A percentile compares a stretch with the other conserved stretches of the same genome.
phyloP scores from a whole-genome alignment of 2,113 vertebrate species.

The Podilymbus podiceps region DNA sequence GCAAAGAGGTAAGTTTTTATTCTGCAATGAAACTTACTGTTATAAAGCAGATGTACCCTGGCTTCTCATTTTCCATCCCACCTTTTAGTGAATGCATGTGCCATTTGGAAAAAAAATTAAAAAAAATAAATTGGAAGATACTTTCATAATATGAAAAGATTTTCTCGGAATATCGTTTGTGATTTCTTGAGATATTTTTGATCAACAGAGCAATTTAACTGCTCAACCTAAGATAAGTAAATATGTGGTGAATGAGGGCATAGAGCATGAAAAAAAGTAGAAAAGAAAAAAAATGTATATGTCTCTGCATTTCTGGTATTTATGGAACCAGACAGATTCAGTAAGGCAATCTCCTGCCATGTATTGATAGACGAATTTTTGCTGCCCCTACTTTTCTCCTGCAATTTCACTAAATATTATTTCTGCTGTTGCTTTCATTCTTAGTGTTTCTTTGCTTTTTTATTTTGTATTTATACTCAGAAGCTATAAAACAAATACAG shows the following conservation, averaged over 20 bases:
- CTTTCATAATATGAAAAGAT: neutral
- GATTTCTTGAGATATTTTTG: neutral
- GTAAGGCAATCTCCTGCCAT: neutral
- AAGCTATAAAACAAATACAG: neutral
- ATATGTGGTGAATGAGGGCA: neutral
- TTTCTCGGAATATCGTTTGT: neutral
- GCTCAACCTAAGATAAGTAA: neutral
- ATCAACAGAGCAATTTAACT: neutral
- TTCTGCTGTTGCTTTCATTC: neutral
- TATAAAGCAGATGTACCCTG: neutral
- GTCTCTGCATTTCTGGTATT: neutral
- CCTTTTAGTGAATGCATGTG: neutral
- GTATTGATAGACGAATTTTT: constrained; percentile 6
- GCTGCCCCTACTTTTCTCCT: neutral
- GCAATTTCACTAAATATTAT: constrained; percentile 15
- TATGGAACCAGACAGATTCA: neutral
- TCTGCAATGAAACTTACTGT: neutral
- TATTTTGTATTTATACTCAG: neutral
- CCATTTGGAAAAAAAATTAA: neutral
- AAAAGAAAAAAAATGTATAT: neutral
- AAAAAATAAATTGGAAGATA: neutral
- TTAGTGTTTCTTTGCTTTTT: neutral
- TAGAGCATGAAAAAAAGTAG: neutral
- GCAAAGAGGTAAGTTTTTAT: neutral
- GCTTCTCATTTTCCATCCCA: neutral